Evolutionary conservation across 2,113 vertebrate genomes (phyloP).

Genomic region (Oryzias javanicus): DNA sequence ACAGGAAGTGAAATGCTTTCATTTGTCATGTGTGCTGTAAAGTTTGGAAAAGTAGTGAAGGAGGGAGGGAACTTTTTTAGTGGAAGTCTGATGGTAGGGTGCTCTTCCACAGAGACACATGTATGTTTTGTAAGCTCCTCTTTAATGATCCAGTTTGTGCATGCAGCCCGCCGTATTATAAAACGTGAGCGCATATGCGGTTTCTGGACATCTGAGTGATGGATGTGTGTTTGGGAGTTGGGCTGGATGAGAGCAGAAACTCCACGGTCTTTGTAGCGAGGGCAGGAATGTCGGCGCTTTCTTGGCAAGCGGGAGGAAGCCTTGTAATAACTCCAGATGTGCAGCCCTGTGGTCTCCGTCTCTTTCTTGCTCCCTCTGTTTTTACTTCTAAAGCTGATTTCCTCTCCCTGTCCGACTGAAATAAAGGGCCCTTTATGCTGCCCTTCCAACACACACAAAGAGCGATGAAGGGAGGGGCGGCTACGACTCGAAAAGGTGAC

Average conservation of each 20-base stretch:
- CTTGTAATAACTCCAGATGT: constrained; percentile 95
- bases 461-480: constrained; percentile 15
- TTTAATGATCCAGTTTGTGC: constrained; percentile 4
- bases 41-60: constrained; percentile 52
- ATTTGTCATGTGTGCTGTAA: constrained; percentile 63
- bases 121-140: constrained; percentile 8
- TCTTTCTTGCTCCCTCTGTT: constrained; percentile 72
- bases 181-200: constrained; percentile 49
- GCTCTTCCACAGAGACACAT: constrained; percentile 11
- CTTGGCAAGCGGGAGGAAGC: constrained; percentile 78
- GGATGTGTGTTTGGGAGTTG: constrained; percentile 64
- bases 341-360: constrained; percentile 79
- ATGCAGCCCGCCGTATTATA: constrained; percentile 17
- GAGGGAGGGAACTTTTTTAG: constrained; percentile 47
- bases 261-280: constrained; percentile 81
- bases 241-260: constrained; percentile 71
- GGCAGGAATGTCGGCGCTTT: constrained; percentile 86
- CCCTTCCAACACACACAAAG: constrained; percentile 41
- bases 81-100: constrained; percentile 51
- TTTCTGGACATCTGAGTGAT: constrained; percentile 45
- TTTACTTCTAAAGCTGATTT: constrained; percentile 83
- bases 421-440: constrained; percentile 83
- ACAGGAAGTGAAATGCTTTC: constrained; percentile 84
- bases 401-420: constrained; percentile 79
- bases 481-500: constrained; percentile 46